Evolutionary conservation across 1,140 invertebrate species (phyloP).

Genomic region (Meloidogyne floridensis): DNA sequence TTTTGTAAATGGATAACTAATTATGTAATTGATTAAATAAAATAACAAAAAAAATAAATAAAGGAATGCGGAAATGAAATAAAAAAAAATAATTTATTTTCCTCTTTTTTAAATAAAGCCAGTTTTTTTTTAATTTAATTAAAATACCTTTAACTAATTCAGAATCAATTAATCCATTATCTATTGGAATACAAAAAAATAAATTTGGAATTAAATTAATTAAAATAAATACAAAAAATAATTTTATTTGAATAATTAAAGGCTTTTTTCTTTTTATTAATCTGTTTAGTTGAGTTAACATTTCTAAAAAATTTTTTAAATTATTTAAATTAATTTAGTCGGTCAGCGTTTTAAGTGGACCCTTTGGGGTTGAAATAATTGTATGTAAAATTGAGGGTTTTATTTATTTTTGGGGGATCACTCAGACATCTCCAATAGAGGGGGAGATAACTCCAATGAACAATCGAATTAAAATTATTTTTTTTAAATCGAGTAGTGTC

Average conservation of each 20-base stretch:
- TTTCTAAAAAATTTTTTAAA: not conserved
- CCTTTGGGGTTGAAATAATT: too few relatives aligned
- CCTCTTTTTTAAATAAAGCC: slow-evolving; percentile 27
- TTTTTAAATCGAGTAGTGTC: too few relatives aligned
- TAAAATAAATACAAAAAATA: not conserved
- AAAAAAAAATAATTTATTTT: slow-evolving; percentile 41
- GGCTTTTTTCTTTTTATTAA: not conserved
- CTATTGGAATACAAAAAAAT: slow-evolving; percentile 48
- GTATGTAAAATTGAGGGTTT: too few relatives aligned
- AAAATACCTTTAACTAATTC: slow-evolving; percentile 56
- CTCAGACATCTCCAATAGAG: too few relatives aligned
- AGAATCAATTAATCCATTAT: slow-evolving; percentile 63
- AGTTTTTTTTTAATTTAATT: slow-evolving; percentile 19
- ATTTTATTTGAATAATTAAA: slow-evolving; percentile 3
- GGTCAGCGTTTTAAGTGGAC: too few relatives aligned
- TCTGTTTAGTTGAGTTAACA: not conserved
- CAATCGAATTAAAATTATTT: too few relatives aligned
- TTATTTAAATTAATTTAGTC: not conserved
- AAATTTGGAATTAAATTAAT: slow-evolving; percentile 10
- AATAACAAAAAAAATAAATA: not conserved
- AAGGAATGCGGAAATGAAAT: not conserved
- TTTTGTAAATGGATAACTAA: too few relatives aligned
- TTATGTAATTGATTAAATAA: not conserved
- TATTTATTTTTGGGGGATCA: too few relatives aligned
- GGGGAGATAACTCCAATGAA: too few relatives aligned